Evolutionary conservation across 2,797 vertebrate genomes (phyloP).

Genomic region (Gymnopithys bicolor): DNA sequence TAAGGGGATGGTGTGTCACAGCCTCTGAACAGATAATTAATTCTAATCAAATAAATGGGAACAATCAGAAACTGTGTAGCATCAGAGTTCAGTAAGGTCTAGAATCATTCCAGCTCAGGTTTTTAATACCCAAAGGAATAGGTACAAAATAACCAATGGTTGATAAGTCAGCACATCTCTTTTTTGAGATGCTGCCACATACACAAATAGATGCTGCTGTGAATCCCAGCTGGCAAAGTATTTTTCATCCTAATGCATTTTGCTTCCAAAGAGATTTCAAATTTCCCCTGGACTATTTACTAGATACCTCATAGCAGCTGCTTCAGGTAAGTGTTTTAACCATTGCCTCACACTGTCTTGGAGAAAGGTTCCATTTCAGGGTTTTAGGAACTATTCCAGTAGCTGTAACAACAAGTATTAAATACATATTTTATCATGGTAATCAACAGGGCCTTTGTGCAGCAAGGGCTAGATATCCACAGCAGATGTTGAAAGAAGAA

Average conservation of each 20-base stretch:
- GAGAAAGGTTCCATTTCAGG: background rate
- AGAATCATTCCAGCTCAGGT: background rate
- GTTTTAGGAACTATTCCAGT: background rate
- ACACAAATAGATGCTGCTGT: background rate
- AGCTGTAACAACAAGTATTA: background rate
- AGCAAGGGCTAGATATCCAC: background rate
- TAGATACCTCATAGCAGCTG: background rate
- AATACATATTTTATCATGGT: background rate
- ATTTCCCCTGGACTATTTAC: background rate
- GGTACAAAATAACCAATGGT: background rate
- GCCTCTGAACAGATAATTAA: background rate
- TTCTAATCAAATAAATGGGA: background rate
- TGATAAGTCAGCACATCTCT: background rate
- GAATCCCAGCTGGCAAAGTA: background rate
- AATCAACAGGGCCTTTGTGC: background rate
- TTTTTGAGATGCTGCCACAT: background rate
- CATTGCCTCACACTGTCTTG: background rate
- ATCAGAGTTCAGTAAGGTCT: too few species aligned
- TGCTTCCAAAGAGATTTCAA: background rate
- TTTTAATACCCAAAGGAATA: background rate
- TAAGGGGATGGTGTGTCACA: background rate
- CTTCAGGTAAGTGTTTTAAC: background rate
- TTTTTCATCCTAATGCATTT: background rate
- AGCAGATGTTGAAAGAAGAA: background rate
- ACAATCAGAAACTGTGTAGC: background rate